Conservation (phyloP, 2,113 vertebrate genomes). For the Bolborhynchus lineola region DNA sequence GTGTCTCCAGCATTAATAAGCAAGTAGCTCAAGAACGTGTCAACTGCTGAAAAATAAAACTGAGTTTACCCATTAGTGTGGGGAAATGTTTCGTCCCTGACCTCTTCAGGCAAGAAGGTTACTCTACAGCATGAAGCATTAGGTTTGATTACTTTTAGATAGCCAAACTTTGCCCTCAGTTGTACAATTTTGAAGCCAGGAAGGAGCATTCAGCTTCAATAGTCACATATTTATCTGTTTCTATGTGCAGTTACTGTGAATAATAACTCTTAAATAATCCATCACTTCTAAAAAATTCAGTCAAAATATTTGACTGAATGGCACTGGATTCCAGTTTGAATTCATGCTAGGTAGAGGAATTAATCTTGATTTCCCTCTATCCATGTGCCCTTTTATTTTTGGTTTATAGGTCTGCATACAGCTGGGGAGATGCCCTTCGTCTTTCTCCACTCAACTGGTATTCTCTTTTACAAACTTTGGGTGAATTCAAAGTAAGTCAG, state of each 20-base stretch:
- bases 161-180: neutral
- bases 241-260: neutral
- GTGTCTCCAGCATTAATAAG: neutral
- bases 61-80: neutral
- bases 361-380: neutral
- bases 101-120: neutral
- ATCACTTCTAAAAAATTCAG: neutral
- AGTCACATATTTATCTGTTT: neutral
- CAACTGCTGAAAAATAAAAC: neutral
- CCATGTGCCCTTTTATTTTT: neutral
- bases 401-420: accelerated
- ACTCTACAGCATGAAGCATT: neutral
- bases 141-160: neutral
- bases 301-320: neutral
- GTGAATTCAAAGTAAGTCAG: neutral
- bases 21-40: neutral
- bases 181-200: neutral
- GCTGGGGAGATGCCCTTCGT: neutral
- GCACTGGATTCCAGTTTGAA: neutral
- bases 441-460: neutral
- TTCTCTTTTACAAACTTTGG: neutral
- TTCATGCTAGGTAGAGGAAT: neutral
- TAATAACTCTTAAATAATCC: neutral
- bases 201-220: neutral
- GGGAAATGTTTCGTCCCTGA: neutral